Percentiles rank a stretch among this genome's conserved stretches.
phyloP scores from a whole-genome alignment of 2,113 vertebrate species.

The Orycteropus afer region DNA sequence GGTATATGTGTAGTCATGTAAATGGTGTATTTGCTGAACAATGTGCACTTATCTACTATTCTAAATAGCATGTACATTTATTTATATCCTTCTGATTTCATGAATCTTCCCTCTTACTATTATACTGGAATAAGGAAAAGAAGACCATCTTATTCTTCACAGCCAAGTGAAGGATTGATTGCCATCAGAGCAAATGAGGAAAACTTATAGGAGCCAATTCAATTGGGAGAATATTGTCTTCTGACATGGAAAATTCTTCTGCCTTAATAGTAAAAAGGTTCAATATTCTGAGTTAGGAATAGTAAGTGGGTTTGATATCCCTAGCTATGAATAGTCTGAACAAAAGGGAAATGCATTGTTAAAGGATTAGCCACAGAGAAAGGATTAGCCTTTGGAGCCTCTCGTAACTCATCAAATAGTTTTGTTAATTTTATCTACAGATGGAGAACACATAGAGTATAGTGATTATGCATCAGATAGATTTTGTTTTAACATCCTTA shows the following conservation, averaged over 20 bases:
- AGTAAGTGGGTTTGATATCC: background rate
- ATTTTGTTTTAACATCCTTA: background rate
- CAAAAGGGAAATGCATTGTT: background rate
- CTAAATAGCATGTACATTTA: constrained; percentile 23
- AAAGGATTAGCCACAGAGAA: background rate
- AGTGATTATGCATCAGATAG: background rate
- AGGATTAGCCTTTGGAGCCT: background rate
- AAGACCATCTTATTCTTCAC: background rate
- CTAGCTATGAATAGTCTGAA: background rate
- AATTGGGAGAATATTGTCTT: background rate
- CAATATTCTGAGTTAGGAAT: background rate
- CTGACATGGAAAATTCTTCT: background rate
- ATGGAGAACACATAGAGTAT: background rate
- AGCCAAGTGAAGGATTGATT: background rate
- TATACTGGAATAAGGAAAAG: background rate
- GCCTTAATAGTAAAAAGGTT: background rate
- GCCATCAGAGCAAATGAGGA: background rate
- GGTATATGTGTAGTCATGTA: background rate
- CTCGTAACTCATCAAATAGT: background rate
- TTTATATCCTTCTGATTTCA: background rate
- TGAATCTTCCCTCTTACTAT: constrained; percentile 1
- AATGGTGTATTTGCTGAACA: constrained; percentile 3
- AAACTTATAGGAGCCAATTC: background rate
- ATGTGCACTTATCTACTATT: background rate
- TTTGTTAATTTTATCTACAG: background rate